phyloP scores from a whole-genome alignment of 1,140 invertebrate genomes.

The Megathymus violae region DNA sequence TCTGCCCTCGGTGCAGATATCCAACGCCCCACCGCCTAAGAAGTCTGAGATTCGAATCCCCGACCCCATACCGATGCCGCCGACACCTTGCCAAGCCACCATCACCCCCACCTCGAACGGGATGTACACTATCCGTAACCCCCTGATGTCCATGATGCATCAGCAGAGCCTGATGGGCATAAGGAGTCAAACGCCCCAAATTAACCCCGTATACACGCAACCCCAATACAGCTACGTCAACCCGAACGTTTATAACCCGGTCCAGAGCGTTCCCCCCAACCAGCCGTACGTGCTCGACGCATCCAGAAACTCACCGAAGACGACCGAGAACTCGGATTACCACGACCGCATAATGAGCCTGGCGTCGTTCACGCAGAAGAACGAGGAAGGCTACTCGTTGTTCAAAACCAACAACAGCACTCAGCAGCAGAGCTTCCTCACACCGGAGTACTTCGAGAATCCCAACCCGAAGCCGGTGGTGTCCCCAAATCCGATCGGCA shows the following conservation, averaged over 20 bases:
- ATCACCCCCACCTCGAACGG: conserved; percentile 80
- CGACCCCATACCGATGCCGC: conserved; percentile 79
- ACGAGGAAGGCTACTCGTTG: conserved; percentile 73
- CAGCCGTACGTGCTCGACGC: conserved; percentile 40
- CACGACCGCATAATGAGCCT: conserved; percentile 68
- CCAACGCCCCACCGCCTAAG: conserved; percentile 83
- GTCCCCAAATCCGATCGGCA: conserved; percentile 72
- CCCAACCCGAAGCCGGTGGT: conserved; percentile 54
- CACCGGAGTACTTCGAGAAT: conserved; percentile 58
- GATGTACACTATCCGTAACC: conserved; percentile 93
- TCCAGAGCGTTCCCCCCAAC: conserved; percentile 24
- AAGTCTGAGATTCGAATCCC: conserved; percentile 70
- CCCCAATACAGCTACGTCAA: conserved; percentile 63
- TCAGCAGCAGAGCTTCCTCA: conserved; percentile 59
- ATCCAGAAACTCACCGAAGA: conserved; percentile 49
- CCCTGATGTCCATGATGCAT: conserved; percentile 83
- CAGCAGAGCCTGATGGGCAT: conserved; percentile 73
- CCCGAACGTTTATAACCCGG: conserved; percentile 53
- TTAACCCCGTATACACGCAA: conserved; percentile 47
- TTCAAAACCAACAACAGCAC: conserved; percentile 67
- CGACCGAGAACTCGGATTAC: conserved; percentile 49
- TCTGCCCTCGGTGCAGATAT: conserved; percentile 67
- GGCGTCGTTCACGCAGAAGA: conserved; percentile 74
- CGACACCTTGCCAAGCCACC: conserved; percentile 77
- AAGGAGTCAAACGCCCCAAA: conserved; percentile 44